Conservation (phyloP, 1,140 invertebrate species). For the Cotesia vestalis region DNA sequence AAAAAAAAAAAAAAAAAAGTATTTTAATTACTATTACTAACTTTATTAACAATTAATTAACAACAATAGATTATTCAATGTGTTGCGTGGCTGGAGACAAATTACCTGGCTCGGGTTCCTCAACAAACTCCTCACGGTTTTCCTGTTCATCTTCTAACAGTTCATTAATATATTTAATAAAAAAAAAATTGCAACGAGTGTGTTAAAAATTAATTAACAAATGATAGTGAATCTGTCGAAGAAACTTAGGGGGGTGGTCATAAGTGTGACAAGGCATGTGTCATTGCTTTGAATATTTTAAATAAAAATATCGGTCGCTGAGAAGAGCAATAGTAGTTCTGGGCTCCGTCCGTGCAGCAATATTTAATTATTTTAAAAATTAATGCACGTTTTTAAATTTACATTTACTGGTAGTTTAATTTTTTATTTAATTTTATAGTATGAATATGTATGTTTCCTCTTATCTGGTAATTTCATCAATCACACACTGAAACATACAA, state of each 20-base stretch:
- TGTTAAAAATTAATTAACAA: conserved; percentile 22
- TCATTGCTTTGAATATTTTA: conserved; percentile 23
- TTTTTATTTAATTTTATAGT: conserved; percentile 28
- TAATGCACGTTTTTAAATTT: conserved; percentile 13
- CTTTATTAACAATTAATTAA: not conserved
- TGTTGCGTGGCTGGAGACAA: conserved; percentile 3
- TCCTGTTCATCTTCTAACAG: conserved; percentile 15
- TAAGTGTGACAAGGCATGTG: conserved; percentile 67
- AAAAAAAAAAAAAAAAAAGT: not conserved
- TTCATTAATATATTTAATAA: too few relatives aligned
- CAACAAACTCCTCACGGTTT: conserved; percentile 6
- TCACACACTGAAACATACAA: conserved; percentile 39
- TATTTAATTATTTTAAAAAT: conserved; percentile 1
- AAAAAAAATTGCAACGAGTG: too few relatives aligned
- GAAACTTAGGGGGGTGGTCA: conserved; percentile 57
- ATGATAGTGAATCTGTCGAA: conserved; percentile 44
- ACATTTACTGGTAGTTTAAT: conserved; percentile 20
- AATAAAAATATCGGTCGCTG: conserved; percentile 3
- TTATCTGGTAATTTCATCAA: conserved; percentile 40
- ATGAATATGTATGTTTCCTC: conserved; percentile 68
- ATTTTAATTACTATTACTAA: not conserved
- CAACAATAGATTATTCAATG: not conserved
- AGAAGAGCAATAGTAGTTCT: conserved; percentile 8
- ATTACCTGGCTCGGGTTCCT: too few relatives aligned
- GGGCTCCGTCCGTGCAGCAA: not conserved